phyloP scores from a whole-genome alignment of 1,140 invertebrate genomes.

The Drosophila jambulina region DNA sequence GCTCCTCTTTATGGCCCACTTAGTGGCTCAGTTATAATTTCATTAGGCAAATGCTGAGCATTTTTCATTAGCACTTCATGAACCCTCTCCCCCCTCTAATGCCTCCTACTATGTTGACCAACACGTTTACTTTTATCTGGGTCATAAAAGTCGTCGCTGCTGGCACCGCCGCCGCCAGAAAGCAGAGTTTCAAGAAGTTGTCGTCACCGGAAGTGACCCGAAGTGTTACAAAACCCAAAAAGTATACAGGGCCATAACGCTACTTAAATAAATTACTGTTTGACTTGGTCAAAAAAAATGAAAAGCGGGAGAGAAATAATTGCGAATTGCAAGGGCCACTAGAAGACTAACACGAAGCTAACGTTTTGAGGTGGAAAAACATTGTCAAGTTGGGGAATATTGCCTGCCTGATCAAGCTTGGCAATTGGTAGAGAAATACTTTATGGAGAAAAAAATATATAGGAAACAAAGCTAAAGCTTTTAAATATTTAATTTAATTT shows the following conservation, averaged over 20 bases:
- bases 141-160: slow-evolving; percentile 65
- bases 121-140: slow-evolving; percentile 79
- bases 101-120: slow-evolving; percentile 44
- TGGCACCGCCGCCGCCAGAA: slow-evolving; percentile 45
- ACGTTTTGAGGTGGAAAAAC: background rate
- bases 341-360: slow-evolving; percentile 4
- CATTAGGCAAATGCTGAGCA: slow-evolving; percentile 80
- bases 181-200: slow-evolving; percentile 54
- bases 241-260: slow-evolving; percentile 38
- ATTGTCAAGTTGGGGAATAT: background rate
- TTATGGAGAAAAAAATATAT: background rate
- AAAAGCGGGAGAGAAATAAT: slow-evolving; percentile 13
- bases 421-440: too few relatives aligned
- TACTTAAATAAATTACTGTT: slow-evolving; percentile 68
- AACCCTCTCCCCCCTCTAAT: background rate
- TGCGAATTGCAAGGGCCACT: slow-evolving; percentile 30
- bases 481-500: background rate
- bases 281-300: slow-evolving; percentile 40
- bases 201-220: slow-evolving; percentile 67
- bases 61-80: slow-evolving; percentile 79
- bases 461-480: background rate
- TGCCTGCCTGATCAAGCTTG: background rate
- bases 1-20: slow-evolving; percentile 62
- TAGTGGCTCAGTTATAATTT: slow-evolving; percentile 78
- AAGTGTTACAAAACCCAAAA: slow-evolving; percentile 52